phyloP scores from a whole-genome alignment of 2,113 vertebrate genomes.

The Apeltes quadracus region DNA sequence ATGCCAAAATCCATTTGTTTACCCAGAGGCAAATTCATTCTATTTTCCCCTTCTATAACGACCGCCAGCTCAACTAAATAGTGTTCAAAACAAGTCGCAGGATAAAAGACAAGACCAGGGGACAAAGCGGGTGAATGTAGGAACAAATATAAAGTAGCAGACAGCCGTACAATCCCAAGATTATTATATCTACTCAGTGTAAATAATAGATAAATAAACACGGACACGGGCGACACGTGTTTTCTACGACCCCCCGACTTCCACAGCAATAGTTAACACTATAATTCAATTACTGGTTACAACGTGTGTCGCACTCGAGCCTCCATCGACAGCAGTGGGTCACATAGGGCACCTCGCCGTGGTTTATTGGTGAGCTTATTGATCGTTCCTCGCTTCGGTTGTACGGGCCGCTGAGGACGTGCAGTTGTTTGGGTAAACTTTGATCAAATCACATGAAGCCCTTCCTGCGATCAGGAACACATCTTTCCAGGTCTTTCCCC shows the following conservation, averaged over 20 bases:
- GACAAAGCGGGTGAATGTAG: constrained; percentile 15
- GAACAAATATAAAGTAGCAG: not conserved
- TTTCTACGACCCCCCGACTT: no score
- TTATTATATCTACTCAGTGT: constrained; percentile 2
- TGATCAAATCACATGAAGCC: constrained; percentile 13
- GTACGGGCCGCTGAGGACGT: not conserved
- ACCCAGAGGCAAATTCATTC: constrained; percentile 49
- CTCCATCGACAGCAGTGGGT: no score
- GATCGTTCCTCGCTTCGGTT: not conserved
- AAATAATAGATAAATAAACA: no score
- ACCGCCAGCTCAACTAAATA: constrained; percentile 46
- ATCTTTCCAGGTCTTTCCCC: constrained; percentile 2
- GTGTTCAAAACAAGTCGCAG: constrained; percentile 33
- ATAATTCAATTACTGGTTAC: not conserved
- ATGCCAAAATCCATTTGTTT: constrained; percentile 57
- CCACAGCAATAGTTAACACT: not conserved
- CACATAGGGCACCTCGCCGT: not conserved
- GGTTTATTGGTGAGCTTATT: no score
- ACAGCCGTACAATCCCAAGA: not conserved
- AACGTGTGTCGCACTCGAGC: not conserved
- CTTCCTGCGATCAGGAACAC: constrained; percentile 22
- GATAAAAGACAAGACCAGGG: constrained; percentile 18
- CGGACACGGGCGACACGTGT: not conserved
- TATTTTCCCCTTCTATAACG: constrained; percentile 46
- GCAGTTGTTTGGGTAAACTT: not conserved